These are phyloP conservation scores for Cheilinus undulatus DNA, from an alignment of 2,113 vertebrate species.

Conservation along the genomic window DNA sequence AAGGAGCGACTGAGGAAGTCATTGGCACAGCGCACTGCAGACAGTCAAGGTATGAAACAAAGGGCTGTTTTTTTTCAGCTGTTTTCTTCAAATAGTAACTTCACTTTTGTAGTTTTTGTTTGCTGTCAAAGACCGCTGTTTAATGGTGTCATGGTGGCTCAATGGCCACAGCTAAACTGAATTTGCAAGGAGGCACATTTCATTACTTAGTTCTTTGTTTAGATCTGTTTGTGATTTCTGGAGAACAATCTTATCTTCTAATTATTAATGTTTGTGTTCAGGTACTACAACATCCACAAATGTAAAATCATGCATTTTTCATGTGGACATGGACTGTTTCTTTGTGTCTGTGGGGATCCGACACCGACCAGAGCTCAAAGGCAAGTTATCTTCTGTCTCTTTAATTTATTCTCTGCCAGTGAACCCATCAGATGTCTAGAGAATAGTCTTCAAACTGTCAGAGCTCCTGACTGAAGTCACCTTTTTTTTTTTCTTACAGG, in stretches of 20 bases:
- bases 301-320: slow-evolving; percentile 91
- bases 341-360: slow-evolving; percentile 98
- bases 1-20: slow-evolving; percentile 94
- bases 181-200: not conserved
- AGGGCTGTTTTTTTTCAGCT: not conserved
- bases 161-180: not conserved
- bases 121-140: too few species aligned
- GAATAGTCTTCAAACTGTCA: not conserved
- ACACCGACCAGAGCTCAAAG: slow-evolving; percentile 94
- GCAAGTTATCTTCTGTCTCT: slow-evolving; percentile 64
- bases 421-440: not conserved
- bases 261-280: slow-evolving; percentile 40
- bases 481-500: slow-evolving; percentile 77
- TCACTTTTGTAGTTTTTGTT: not conserved
- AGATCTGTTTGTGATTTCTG: not conserved
- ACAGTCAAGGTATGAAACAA: slow-evolving; percentile 47
- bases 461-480: not conserved
- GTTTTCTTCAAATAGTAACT: not conserved
- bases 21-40: slow-evolving; percentile 71
- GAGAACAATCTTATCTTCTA: not conserved
- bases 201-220: not conserved
- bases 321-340: slow-evolving; percentile 99
- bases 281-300: slow-evolving; percentile 23
- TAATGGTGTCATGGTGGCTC: too few species aligned
- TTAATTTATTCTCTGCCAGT: not conserved